Evolutionary conservation across 2,888 invertebrate species (phyloP), one percentile per base, ranked within the genome.

Genomic region (Eulithis prunata): DNA sequence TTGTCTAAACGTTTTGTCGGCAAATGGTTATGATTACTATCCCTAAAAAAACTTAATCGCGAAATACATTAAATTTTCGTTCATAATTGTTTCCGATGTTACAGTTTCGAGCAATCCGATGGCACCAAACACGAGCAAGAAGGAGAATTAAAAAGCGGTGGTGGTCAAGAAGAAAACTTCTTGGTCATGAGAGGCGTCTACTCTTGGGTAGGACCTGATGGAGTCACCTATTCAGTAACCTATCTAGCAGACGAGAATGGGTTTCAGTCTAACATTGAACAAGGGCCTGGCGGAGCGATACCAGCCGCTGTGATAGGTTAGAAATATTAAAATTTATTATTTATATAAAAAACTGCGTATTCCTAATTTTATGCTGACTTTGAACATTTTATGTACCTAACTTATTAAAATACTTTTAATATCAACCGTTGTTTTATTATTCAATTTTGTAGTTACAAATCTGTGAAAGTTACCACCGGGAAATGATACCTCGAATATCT

Each of bases 241-340:
- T 94, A 93, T 81, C 77, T 81, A 0, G 94, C 94, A 46, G 93
- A 94, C 71, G 94, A 94, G 74, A 94, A 94, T 73, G 94, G 94
- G 7, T 94, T 88, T 88, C 91, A 93, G 70, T 94, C 94, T 2
- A 83, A 79, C 14, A 85, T 89, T 14, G 85, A 87, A 51, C 85
- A 89, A 66, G 84, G 84, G 0, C 82, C 85, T 0, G 84, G 83
- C 0, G 87, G 88, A 8, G 78, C 69, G 0, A 71, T 89, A 2
- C 86, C 89, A 2, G 66, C 84, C 0, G 86, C 76, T 0, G 85
- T 89, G 6, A 78, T 87, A 4, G 85, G 87, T 4, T 86, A 32
- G 45, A 36, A 32, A 28, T 28, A 41, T 38, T 38, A 8, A 0
- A 7, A 38, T 7, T 38, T 7, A 41, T 3, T 41, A 41, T 10